These are phyloP conservation scores for Diachasma alloeum DNA, from an alignment of 1,140 invertebrate genomes.

Conservation along the genomic window DNA sequence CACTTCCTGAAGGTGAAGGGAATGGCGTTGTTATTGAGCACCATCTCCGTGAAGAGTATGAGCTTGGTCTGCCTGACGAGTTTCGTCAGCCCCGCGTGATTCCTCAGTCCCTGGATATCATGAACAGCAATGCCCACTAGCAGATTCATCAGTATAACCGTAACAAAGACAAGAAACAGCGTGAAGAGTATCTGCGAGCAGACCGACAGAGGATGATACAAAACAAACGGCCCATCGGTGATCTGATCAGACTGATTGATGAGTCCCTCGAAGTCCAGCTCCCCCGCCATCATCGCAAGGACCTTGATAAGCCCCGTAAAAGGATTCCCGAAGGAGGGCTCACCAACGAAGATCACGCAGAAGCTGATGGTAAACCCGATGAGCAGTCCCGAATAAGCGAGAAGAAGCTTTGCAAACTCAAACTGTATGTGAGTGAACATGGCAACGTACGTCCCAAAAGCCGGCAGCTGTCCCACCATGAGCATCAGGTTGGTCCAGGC, in stretches of 20 bases:
- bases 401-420: constrained; percentile 70
- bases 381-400: constrained; percentile 71
- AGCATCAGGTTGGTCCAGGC: constrained; percentile 74
- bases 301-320: constrained; percentile 71
- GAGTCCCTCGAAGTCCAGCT: constrained; percentile 72
- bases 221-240: constrained; percentile 50
- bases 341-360: constrained; percentile 71
- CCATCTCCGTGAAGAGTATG: constrained; percentile 73
- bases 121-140: constrained; percentile 76
- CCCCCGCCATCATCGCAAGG: constrained; percentile 76
- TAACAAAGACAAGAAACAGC: constrained; percentile 73
- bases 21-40: constrained; percentile 69
- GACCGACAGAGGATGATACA: constrained; percentile 63
- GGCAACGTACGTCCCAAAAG: constrained; percentile 73
- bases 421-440: constrained; percentile 74
- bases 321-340: constrained; percentile 70
- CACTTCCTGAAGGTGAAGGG: constrained; percentile 61
- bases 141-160: constrained; percentile 76
- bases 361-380: constrained; percentile 74
- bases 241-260: constrained; percentile 64
- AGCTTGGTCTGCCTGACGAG: constrained; percentile 74
- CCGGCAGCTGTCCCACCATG: constrained; percentile 72
- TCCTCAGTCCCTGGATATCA: constrained; percentile 74
- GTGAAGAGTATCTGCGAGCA: constrained; percentile 72
- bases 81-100: constrained; percentile 74